Evolutionary conservation across 2,797 vertebrate genomes (phyloP).

Genomic region (Ispidina lecontei): DNA sequence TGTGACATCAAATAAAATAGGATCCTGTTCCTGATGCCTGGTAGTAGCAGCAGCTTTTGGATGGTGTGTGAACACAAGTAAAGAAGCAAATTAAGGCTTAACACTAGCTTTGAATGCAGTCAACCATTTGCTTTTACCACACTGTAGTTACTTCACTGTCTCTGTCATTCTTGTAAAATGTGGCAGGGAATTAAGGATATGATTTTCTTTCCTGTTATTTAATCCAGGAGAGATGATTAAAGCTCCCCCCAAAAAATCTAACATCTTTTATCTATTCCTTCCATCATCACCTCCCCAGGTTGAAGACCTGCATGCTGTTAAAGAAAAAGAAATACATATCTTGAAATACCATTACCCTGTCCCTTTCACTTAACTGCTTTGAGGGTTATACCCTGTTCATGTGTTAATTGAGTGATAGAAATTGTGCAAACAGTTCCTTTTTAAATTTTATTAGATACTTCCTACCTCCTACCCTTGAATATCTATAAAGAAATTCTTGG

Average conservation of each 20-base stretch:
- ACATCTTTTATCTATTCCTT: not conserved
- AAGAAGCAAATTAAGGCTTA: conserved; percentile 1
- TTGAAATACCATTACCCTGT: not conserved
- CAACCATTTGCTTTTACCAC: conserved; percentile 28
- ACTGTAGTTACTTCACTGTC: not conserved
- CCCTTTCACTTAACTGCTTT: not conserved
- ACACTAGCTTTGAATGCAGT: not conserved
- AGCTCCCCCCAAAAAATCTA: not conserved
- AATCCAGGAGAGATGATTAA: not conserved
- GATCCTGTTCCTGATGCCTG: not conserved
- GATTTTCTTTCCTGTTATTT: conserved; percentile 11
- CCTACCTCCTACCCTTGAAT: conserved; percentile 19
- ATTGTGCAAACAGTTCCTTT: not conserved
- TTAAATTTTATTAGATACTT: not conserved
- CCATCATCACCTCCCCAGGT: not conserved
- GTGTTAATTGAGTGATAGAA: not conserved
- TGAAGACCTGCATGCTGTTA: not conserved
- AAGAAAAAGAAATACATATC: not conserved
- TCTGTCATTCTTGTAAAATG: not conserved
- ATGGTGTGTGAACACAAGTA: conserved; percentile 3
- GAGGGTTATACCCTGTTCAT: not conserved
- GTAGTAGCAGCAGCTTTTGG: not conserved
- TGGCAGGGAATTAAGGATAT: not conserved
- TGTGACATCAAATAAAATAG: conserved; percentile 38
- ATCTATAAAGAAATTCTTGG: conserved; percentile 1